Evolutionary conservation across 2,797 vertebrate genomes (phyloP).

Genomic region (Argentina silus): DNA sequence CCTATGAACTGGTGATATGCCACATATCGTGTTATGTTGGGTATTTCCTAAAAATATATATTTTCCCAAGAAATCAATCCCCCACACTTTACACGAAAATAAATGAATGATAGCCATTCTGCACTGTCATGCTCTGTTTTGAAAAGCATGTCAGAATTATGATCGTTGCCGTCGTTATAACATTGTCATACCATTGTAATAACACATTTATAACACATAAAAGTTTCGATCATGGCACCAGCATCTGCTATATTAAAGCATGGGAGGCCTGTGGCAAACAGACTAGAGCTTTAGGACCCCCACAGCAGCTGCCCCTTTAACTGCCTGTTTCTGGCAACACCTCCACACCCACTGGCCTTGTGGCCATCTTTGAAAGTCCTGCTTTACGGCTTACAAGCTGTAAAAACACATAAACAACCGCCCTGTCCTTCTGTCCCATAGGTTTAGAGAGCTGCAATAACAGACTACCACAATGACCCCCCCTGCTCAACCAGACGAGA

Average conservation of each 20-base stretch:
- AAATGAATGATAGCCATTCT: no score
- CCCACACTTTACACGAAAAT: no score
- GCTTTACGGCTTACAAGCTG: constrained; percentile 23
- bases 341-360: not conserved
- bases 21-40: no score
- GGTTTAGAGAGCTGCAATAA: not conserved
- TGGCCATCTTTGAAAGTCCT: constrained; percentile 14
- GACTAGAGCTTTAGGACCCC: constrained; percentile 1
- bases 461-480: constrained; percentile 1
- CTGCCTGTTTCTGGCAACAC: constrained; percentile 12
- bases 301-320: constrained; percentile 35
- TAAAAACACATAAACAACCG: constrained; percentile 23
- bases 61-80: no score
- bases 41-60: no score
- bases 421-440: not conserved
- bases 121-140: no score
- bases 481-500: constrained; percentile 2
- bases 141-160: no score
- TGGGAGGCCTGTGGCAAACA: not conserved
- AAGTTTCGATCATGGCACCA: not conserved
- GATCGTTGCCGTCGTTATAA: no score
- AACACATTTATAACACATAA: not conserved
- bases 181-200: not conserved
- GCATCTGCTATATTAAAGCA: not conserved
- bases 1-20: not conserved